Percentiles rank a stretch among this genome's conserved stretches.
phyloP scores from a whole-genome alignment of 1,140 invertebrate species.

The Nasonia vitripennis region DNA sequence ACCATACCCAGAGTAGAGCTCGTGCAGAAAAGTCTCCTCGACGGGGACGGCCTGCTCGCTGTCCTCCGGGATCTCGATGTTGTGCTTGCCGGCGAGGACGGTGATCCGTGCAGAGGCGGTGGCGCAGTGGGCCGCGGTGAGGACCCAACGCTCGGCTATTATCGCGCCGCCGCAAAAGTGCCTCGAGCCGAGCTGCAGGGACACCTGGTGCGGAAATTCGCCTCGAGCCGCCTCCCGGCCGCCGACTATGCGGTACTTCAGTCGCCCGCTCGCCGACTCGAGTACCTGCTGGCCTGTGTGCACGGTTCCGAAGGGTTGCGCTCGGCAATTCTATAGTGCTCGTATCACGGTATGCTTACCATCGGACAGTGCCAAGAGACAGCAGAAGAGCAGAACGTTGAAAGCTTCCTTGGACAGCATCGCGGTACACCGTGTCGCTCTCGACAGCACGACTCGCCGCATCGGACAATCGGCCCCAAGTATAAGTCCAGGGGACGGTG shows the following conservation, averaged over 20 bases:
- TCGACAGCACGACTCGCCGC: background rate
- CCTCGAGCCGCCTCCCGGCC: constrained; percentile 62
- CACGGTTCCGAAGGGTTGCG: too few species aligned
- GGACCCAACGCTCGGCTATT: constrained; percentile 24
- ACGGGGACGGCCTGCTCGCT: constrained; percentile 72
- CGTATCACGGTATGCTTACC: too few species aligned
- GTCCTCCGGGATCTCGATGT: constrained; percentile 58
- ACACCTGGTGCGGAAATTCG: constrained; percentile 71
- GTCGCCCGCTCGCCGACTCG: background rate
- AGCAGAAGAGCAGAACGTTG: too few species aligned
- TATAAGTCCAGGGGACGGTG: background rate
- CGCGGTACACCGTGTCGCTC: too few species aligned
- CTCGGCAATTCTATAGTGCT: too few species aligned
- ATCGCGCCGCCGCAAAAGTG: constrained; percentile 36
- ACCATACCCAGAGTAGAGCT: constrained; percentile 64
- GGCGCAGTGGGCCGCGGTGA: constrained; percentile 41
- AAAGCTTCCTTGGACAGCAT: too few species aligned
- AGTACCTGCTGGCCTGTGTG: too few species aligned
- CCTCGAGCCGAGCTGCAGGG: constrained; percentile 54
- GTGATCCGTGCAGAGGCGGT: constrained; percentile 16
- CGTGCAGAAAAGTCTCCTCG: constrained; percentile 69
- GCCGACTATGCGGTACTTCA: constrained; percentile 66
- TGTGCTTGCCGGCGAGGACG: constrained; percentile 64
- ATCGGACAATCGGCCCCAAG: background rate
- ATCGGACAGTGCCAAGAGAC: too few species aligned